These are phyloP conservation scores for Bombus superbus DNA, from an alignment of 1,140 invertebrate genomes.

Conservation along the genomic window DNA sequence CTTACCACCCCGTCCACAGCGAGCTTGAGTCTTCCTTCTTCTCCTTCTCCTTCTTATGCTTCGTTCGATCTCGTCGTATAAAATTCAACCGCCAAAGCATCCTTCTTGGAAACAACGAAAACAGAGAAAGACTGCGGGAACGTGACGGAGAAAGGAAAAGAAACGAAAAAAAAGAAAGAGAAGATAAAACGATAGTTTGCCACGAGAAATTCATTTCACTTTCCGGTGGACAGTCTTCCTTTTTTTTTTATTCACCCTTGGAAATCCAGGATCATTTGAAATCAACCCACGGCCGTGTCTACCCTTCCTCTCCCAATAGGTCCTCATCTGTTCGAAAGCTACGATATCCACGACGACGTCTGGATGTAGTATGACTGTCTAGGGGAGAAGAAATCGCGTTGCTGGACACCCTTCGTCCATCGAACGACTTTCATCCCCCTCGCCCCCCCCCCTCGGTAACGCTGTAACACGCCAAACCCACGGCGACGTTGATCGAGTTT, in stretches of 20 bases:
- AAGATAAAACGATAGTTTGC: not conserved
- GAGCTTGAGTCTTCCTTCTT: not conserved
- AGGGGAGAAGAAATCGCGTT: conserved; percentile 60
- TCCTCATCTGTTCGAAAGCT: conserved; percentile 17
- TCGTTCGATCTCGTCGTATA: not conserved
- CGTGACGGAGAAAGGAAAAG: not conserved
- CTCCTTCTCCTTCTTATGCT: not conserved
- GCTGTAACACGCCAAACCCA: conserved; percentile 34
- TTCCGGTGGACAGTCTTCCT: conserved; percentile 35
- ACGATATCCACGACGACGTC: conserved; percentile 35
- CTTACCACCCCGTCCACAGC: not conserved
- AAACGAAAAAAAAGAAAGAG: not conserved
- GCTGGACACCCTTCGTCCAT: conserved; percentile 56
- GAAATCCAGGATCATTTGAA: conserved; percentile 71
- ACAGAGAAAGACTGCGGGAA: not conserved
- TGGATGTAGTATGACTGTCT: conserved; percentile 1
- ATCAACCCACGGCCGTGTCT: conserved; percentile 65
- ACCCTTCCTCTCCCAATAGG: not conserved
- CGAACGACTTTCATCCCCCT: conserved; percentile 27
- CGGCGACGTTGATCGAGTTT: conserved; percentile 70
- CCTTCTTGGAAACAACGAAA: not conserved
- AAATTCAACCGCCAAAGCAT: not conserved
- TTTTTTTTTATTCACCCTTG: conserved; percentile 64
- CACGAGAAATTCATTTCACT: conserved; percentile 69
- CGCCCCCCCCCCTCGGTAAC: not conserved